Conservation (phyloP, 2,113 vertebrate species). For the Pseudopodoces humilis region DNA sequence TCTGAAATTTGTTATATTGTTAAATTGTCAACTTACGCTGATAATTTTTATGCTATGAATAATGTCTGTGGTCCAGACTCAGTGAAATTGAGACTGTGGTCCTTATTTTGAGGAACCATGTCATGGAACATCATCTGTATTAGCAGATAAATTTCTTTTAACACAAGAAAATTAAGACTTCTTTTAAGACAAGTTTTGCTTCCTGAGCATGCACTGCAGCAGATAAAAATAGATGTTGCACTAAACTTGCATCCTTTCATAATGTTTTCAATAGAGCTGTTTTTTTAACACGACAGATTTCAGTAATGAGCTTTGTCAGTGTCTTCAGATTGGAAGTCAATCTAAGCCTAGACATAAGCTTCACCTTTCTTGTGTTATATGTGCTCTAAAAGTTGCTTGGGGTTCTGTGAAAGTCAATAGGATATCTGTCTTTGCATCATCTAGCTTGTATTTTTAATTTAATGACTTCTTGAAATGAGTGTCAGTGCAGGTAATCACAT, state of each 20-base stretch:
- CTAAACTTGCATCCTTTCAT: not conserved
- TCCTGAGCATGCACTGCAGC: not conserved
- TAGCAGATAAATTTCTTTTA: not conserved
- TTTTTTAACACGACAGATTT: not conserved
- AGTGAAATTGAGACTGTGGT: not conserved
- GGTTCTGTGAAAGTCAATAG: not conserved
- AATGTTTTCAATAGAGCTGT: not conserved
- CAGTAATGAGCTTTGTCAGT: not conserved
- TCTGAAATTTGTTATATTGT: not conserved
- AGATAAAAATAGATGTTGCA: not conserved
- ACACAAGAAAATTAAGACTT: not conserved
- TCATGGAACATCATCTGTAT: not conserved
- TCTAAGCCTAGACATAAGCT: not conserved
- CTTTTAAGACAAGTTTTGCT: not conserved
- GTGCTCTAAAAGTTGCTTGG: not conserved
- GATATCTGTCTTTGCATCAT: not conserved
- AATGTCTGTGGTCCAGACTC: not conserved
- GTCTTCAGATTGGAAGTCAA: not conserved
- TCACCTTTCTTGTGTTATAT: not conserved
- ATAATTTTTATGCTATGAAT: not conserved
- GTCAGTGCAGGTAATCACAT: not conserved
- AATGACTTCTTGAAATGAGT: not conserved
- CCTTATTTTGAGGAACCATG: not conserved
- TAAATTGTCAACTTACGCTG: not conserved
- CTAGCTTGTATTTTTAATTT: not conserved